A percentile compares a stretch with the other conserved stretches of the same genome.
These are phyloP conservation scores for Carollia perspicillata DNA, from an alignment of 2,113 vertebrate species.

Conservation along the genomic window DNA sequence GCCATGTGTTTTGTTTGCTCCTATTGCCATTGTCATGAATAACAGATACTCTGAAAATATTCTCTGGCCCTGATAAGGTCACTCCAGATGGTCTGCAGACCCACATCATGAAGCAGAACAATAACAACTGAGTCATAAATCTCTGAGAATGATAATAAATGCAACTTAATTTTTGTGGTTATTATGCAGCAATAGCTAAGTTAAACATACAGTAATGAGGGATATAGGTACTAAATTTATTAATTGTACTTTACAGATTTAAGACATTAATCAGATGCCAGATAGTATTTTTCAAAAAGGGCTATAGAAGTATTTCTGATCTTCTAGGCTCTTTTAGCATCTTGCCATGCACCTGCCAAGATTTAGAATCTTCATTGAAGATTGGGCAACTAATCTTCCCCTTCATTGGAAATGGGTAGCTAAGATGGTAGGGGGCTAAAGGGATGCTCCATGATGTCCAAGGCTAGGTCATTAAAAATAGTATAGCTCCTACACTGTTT, in stretches of 20 bases:
- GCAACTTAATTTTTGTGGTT: background rate
- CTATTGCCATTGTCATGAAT: background rate
- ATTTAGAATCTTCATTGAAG: background rate
- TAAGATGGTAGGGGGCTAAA: background rate
- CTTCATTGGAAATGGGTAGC: background rate
- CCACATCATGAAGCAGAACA: background rate
- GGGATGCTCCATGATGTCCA: background rate
- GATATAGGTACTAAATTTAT: background rate
- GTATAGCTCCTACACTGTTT: background rate
- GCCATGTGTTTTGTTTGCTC: background rate
- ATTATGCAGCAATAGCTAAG: background rate
- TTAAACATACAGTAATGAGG: background rate
- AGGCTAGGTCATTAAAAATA: background rate
- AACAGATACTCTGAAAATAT: background rate
- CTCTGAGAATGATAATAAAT: background rate
- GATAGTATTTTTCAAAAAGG: background rate
- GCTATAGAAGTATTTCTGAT: background rate
- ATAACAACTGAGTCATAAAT: background rate
- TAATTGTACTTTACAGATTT: background rate
- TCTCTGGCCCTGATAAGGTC: background rate
- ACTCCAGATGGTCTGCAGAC: background rate
- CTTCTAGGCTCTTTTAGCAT: background rate
- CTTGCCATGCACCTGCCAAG: background rate
- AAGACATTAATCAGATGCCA: background rate
- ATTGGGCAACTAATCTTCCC: too few relatives aligned